Base-by-base conservation (phyloP, 1,140 invertebrate species). In the Cydia amplana region DNA sequence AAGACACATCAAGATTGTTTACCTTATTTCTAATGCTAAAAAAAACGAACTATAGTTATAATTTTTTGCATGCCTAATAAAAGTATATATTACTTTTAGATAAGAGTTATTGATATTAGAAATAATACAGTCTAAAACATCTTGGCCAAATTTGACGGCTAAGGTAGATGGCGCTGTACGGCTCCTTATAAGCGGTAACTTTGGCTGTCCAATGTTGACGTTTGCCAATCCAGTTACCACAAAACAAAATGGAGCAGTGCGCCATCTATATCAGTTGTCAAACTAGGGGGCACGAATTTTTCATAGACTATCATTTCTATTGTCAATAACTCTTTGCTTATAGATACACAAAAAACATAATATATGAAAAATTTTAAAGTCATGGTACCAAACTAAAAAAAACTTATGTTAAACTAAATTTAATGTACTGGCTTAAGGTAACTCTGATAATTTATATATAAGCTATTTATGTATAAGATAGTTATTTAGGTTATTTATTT, bases 381-480 rank as follows among this genome's bases (percentile, higher is more conserved):
- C 63, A 64, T 20, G 63, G 63, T 28, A 25, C 55, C 6, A 64
- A 65, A 65, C 28, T 65, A 36, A 65, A 36, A 25, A 25, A 32
- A 67, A 67, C 64, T 67, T 70, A 70, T 36, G n/a, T 14, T 36
- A 40, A 70, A 70, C 32, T 70, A 43, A 70, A 70, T 70, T 70
- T 70, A 67, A 25, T 67, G 23, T 67, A 70, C 65, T 70, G 65
- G 65, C 72, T 49, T 28, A 73, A 73, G 49, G 49, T 73, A 73
- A 73, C 72, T 73, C 18, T 46, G 16, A 73, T 55, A 23, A 23
- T 55, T 18, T 51, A 10, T 23, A 18, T 60, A 12, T 23, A 60
- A 60, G 9, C 55, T 23, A 23, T 55, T 18, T 51, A 10, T 23
- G 7, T 60, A 12, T 23, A 60, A 60, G 9, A n/a, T n/a, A n/a